Evolutionary conservation across 2,888 invertebrate genomes (phyloP).

Genomic region (Platycheirus albimanus): DNA sequence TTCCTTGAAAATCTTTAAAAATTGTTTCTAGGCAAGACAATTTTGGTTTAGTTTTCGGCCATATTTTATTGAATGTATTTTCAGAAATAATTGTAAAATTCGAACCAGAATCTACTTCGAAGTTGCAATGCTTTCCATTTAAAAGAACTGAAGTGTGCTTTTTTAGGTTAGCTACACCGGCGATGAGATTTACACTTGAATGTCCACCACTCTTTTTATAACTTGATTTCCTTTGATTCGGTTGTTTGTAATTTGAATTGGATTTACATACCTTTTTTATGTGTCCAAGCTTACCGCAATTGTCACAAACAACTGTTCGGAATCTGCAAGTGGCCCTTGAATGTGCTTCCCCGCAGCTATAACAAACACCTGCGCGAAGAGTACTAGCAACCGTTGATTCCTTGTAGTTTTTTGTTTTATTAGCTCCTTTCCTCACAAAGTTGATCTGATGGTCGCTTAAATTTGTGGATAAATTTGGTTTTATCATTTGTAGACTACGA

Average conservation of each 20-base stretch:
- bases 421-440: slow-evolving; percentile 9
- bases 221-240: not conserved
- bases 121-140: slow-evolving; percentile 13
- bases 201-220: slow-evolving; percentile 17
- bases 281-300: slow-evolving; percentile 19
- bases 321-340: too few relatives aligned
- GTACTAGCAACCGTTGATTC: not conserved
- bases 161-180: slow-evolving; percentile 2
- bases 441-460: slow-evolving; percentile 12
- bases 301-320: slow-evolving; percentile 10
- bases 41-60: not conserved
- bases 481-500: slow-evolving; percentile 10
- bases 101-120: slow-evolving; percentile 30
- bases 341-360: slow-evolving; percentile 22
- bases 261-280: slow-evolving; percentile 22
- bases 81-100: slow-evolving; percentile 41
- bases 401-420: slow-evolving; percentile 3
- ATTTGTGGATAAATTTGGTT: slow-evolving; percentile 10
- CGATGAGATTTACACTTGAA: slow-evolving; percentile 14
- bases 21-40: slow-evolving; percentile 12
- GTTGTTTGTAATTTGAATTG: not conserved
- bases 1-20: slow-evolving; percentile 30
- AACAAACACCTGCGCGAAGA: slow-evolving; percentile 9
- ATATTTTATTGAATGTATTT: not conserved
- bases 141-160: not conserved